Evolutionary conservation across 2,888 invertebrate species (phyloP), one percentile per base, ranked within the genome.

Genomic region (Lumbricus terrestris): DNA sequence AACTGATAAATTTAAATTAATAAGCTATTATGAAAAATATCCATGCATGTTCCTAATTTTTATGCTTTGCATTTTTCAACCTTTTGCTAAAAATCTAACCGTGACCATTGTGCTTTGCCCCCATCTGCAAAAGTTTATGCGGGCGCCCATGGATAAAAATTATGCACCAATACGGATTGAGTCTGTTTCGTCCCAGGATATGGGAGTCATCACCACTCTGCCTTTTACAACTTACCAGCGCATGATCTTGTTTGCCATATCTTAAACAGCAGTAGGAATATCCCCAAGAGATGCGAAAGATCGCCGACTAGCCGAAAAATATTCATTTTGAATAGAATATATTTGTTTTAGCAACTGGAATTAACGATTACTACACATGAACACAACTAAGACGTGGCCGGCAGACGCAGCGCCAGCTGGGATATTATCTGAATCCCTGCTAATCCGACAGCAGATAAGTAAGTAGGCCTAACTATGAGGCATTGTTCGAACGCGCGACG

Each of bases 241-340:
- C 99, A 99, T 94, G 99, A 99, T 95, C 99, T 96, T 88, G 98
- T 98, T 96, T 98, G 99, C 99, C 99, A 99, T 96, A 99, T 99
- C 96, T 99, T 99, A 92, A 98, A 95, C 94, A 99, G 96, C 93
- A 99, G 96, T 94, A 99, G 96, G 94, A 99, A 97, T 94, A 99
- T 98, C 93, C 99, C 99, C 95, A 98, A 96, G 93, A 99, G 97
- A 96, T 99, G 99, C 95, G 98, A 98, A 95, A 99, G 96, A 96
- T 99, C 99, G 95, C 99, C 99, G 94, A 97, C 96, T 94, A 99
- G 96, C 95, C 99, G 97, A 96, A 99, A 99, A 96, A 99, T 97
- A 96, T 99, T 99, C 99, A 99, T 99, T 89, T 93, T 94, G 92
- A 82, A 69, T 69, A 69, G n/a, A 69, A n/a, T 69, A n/a, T 29